Conservation (phyloP, 2,113 vertebrate genomes). For the Tor tambroides region DNA sequence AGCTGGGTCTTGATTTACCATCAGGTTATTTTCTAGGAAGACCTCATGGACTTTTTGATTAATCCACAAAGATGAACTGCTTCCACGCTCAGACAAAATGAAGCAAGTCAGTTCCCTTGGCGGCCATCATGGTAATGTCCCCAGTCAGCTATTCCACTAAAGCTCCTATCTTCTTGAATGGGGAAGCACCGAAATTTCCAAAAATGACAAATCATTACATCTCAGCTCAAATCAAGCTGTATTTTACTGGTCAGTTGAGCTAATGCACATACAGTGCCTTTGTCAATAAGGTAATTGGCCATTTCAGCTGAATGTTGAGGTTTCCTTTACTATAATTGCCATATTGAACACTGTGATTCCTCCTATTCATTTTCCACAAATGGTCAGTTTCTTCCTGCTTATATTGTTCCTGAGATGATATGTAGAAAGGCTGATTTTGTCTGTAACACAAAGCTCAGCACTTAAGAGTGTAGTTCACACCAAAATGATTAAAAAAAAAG, state of each 20-base stretch:
- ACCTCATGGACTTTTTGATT: constrained; percentile 15
- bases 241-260: background rate
- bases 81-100: background rate
- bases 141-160: background rate
- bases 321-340: background rate
- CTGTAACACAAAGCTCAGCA: no score
- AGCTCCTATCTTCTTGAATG: background rate
- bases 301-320: background rate
- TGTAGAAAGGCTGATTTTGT: no score
- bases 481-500: no score
- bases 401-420: background rate
- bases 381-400: background rate
- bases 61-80: constrained; percentile 7
- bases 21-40: constrained; percentile 18
- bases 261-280: background rate
- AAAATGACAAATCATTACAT: background rate
- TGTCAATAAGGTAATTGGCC: background rate
- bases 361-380: background rate
- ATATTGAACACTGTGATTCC: background rate
- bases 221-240: background rate
- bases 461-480: no score
- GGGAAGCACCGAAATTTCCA: background rate
- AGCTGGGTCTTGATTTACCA: constrained; percentile 29
- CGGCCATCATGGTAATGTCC: background rate
- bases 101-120: background rate